Evolutionary conservation across 2,888 invertebrate species (phyloP).

Genomic region (Drosophila bunnanda): DNA sequence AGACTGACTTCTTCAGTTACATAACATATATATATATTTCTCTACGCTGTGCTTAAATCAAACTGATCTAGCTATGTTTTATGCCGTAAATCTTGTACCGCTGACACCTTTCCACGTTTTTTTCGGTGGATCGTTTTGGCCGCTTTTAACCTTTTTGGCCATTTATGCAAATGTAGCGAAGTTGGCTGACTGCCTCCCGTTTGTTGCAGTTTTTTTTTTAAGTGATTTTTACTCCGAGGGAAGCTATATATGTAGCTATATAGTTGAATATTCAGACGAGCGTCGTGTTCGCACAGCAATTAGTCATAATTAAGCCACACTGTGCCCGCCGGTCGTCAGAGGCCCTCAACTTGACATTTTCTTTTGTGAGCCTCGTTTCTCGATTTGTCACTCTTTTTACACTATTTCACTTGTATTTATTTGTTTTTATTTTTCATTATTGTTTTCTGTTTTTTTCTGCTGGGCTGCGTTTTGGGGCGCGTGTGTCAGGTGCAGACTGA

Average conservation of each 20-base stretch:
- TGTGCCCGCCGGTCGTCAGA: conserved; percentile 42
- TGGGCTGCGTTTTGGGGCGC: conserved; percentile 33
- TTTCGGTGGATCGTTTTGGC: conserved; percentile 10
- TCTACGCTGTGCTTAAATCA: neutral
- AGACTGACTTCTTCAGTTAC: neutral
- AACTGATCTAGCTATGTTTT: neutral
- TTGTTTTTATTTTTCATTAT: neutral
- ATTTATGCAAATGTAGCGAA: conserved; percentile 24
- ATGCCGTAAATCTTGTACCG: neutral
- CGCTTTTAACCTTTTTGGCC: conserved; percentile 13
- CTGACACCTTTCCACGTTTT: neutral
- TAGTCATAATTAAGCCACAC: conserved; percentile 68
- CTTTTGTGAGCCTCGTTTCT: conserved; percentile 23
- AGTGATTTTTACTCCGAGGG: neutral
- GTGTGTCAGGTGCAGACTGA: conserved; percentile 31
- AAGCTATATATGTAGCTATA: neutral
- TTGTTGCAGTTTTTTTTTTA: conserved; percentile 32
- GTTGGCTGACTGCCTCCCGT: conserved; percentile 4
- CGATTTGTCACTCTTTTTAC: conserved; percentile 30
- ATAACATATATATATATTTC: neutral
- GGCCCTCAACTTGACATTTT: conserved; percentile 61
- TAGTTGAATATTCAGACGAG: conserved; percentile 23
- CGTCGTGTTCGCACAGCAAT: conserved; percentile 47
- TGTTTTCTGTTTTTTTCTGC: conserved; percentile 10
- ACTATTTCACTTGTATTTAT: neutral